These are phyloP conservation scores for Periophthalmus magnuspinnatus DNA, from an alignment of 2,797 vertebrate species.

Conservation along the genomic window DNA sequence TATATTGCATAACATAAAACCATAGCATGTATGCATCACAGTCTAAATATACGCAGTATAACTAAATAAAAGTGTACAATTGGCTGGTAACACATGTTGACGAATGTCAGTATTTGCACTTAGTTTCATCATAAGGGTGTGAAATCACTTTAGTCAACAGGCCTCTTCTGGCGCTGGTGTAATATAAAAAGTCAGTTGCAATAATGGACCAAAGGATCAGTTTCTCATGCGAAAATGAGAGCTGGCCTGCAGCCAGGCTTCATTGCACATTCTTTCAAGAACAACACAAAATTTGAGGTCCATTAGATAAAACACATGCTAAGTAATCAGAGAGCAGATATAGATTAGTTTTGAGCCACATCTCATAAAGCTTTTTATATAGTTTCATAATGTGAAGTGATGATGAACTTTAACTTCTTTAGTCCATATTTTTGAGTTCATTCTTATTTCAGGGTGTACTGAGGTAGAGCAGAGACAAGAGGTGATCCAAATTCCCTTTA, in stretches of 20 bases:
- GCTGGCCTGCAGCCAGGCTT: background rate
- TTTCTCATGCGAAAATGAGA: background rate
- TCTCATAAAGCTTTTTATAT: background rate
- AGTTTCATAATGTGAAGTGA: no score
- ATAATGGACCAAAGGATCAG: background rate
- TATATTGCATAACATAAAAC: background rate
- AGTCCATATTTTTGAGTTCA: constrained; percentile 27
- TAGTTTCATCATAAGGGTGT: constrained; percentile 15
- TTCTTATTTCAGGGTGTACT: constrained; percentile 10
- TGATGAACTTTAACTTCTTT: constrained; percentile 15
- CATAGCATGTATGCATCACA: background rate
- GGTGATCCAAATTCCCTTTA: constrained; percentile 56
- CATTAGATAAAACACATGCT: background rate
- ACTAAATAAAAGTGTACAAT: background rate
- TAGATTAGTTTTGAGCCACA: background rate
- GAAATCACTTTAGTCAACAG: constrained; percentile 5
- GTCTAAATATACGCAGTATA: background rate
- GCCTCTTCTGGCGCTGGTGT: background rate
- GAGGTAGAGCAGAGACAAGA: constrained; percentile 42
- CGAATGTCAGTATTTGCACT: background rate
- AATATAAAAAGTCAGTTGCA: background rate
- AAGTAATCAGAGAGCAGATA: background rate
- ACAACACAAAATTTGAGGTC: background rate
- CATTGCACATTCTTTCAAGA: background rate
- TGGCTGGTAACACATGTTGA: background rate